Evolutionary conservation across 2,888 invertebrate species (phyloP).

Genomic region (Lottia scabra): DNA sequence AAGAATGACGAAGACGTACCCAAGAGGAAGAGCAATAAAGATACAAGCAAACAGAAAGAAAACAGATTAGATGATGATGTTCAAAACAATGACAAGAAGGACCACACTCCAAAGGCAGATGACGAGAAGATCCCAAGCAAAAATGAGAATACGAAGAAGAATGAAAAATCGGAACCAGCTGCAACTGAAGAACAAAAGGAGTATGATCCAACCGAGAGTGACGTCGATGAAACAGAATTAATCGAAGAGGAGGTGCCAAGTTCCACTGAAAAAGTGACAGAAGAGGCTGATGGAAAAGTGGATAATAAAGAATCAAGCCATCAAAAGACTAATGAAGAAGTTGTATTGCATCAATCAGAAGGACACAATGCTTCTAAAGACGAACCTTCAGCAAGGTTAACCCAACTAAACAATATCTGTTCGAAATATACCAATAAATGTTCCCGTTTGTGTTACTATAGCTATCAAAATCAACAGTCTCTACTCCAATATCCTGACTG

Average conservation of each 20-base stretch:
- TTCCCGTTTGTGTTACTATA: not conserved
- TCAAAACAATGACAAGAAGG: not conserved
- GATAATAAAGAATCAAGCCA: not conserved
- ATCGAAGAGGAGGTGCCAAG: conserved; percentile 16
- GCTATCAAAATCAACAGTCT: not conserved
- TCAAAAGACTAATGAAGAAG: conserved; percentile 1
- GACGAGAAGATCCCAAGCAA: conserved; percentile 1
- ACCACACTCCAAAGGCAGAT: not conserved
- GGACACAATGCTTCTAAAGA: not conserved
- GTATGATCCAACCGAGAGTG: conserved; percentile 8
- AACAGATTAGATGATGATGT: not conserved
- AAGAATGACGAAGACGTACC: not conserved
- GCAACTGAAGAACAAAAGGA: not conserved
- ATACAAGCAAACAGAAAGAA: not conserved
- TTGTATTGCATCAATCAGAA: too few relatives aligned
- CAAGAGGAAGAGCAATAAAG: not conserved
- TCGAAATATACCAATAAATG: not conserved
- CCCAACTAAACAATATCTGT: not conserved
- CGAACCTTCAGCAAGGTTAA: not conserved
- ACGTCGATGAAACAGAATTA: conserved; percentile 29
- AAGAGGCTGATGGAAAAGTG: conserved; percentile 5
- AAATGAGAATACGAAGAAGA: not conserved
- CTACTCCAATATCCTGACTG: not conserved
- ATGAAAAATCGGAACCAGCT: not conserved
- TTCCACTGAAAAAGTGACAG: not conserved